Evolutionary conservation across 2,888 invertebrate genomes (phyloP).

Genomic region (Cenopis cana): DNA sequence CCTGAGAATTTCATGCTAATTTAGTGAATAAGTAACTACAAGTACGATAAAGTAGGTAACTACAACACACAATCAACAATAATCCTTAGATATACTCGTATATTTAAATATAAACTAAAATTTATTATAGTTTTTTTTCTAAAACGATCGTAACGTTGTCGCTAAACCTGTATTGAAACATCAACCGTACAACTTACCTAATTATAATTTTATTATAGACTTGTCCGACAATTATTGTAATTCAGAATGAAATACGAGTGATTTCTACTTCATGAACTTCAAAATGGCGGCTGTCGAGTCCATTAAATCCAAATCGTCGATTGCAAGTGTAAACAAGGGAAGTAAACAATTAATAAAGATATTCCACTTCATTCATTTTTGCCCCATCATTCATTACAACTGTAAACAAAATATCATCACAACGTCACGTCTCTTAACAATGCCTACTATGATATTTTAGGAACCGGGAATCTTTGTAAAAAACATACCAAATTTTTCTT

Average conservation of each 20-base stretch:
- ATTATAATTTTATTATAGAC: too few species aligned
- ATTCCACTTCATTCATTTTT: constrained; percentile 15
- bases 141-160: too few species aligned
- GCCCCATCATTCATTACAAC: constrained; percentile 26
- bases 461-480: constrained; percentile 8
- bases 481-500: constrained; percentile 14
- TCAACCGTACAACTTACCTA: too few species aligned
- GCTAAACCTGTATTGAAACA: too few species aligned
- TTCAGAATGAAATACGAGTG: neutral
- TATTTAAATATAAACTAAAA: too few species aligned
- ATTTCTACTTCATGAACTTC: neutral
- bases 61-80: too few species aligned
- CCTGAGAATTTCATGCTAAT: too few species aligned
- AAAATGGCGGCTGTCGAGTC: neutral
- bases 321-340: constrained; percentile 11
- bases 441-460: neutral
- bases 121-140: too few species aligned
- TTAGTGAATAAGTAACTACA: too few species aligned
- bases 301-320: neutral
- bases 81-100: too few species aligned
- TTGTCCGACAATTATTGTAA: too few species aligned
- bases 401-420: constrained; percentile 1
- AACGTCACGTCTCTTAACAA: neutral
- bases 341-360: constrained; percentile 12
- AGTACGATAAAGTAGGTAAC: too few species aligned